Conservation (phyloP, 2,888 invertebrate species). For the Synanthedon andrenaeformis region DNA sequence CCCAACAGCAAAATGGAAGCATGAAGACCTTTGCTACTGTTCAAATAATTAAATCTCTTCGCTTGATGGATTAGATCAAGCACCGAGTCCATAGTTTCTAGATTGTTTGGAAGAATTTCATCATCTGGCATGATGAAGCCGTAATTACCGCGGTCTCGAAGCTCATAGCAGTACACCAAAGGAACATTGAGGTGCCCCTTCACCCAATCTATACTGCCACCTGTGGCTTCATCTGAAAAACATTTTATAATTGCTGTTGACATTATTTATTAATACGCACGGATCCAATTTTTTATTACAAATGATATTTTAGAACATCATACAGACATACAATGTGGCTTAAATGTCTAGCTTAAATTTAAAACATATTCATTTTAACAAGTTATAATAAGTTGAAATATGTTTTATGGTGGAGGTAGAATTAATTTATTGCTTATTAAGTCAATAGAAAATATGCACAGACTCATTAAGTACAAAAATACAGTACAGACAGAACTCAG, state of each 20-base stretch:
- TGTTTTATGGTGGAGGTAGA: too few relatives aligned
- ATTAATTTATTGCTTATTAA: too few relatives aligned
- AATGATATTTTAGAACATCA: too few relatives aligned
- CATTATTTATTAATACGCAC: too few relatives aligned
- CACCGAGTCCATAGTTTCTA: constrained; percentile 65
- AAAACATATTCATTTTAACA: too few relatives aligned
- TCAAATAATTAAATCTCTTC: constrained; percentile 27
- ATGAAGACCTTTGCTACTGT: background rate
- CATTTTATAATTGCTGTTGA: background rate
- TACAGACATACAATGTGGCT: too few relatives aligned
- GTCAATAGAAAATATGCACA: too few relatives aligned
- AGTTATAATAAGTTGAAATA: too few relatives aligned
- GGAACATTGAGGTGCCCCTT: constrained; percentile 35
- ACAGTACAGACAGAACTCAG: too few relatives aligned
- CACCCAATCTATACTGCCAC: constrained; percentile 44
- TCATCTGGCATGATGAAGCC: constrained; percentile 73
- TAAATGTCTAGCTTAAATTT: too few relatives aligned
- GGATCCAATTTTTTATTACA: too few relatives aligned
- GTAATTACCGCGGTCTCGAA: constrained; percentile 69
- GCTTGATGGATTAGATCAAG: constrained; percentile 45
- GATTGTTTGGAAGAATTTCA: constrained; percentile 65
- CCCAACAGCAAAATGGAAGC: background rate
- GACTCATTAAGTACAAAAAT: too few relatives aligned
- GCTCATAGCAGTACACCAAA: constrained; percentile 42
- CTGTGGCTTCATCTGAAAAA: constrained; percentile 24